A percentile compares a stretch with the other conserved stretches of the same genome.
Evolutionary conservation across 2,797 vertebrate species (phyloP).

Genomic region (Falco naumanni): DNA sequence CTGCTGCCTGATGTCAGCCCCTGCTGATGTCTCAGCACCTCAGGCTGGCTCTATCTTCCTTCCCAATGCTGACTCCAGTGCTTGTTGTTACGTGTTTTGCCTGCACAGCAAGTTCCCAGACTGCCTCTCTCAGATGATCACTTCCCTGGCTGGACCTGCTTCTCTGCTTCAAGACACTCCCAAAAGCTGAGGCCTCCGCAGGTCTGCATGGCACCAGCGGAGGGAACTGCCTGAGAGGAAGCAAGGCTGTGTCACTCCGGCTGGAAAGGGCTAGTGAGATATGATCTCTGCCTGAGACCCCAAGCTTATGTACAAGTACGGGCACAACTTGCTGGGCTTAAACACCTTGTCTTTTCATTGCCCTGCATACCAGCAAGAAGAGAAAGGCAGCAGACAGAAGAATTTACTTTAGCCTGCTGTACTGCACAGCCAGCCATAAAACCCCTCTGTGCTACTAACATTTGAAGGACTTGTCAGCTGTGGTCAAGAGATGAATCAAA

Average conservation of each 20-base stretch:
- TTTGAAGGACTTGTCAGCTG: background rate
- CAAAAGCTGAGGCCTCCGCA: background rate
- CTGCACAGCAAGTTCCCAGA: conserved; percentile 61
- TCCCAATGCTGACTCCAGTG: conserved; percentile 30
- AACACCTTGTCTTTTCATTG: background rate
- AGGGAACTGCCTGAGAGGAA: background rate
- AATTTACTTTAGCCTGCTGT: background rate
- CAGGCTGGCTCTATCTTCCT: conserved; percentile 31
- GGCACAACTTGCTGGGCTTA: background rate
- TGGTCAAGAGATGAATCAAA: background rate
- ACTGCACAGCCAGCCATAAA: background rate
- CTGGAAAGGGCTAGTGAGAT: background rate
- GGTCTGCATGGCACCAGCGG: background rate
- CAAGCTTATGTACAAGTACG: background rate
- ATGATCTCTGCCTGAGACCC: background rate
- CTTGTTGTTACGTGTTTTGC: conserved; percentile 68
- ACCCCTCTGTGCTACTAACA: background rate
- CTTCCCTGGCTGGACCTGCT: conserved; percentile 62
- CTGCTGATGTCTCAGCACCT: conserved; percentile 40
- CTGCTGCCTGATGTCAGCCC: conserved; percentile 14
- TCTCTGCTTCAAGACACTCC: conserved; percentile 69
- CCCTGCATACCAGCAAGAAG: background rate
- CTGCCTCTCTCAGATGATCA: conserved; percentile 19
- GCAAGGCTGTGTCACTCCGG: background rate
- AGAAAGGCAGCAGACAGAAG: background rate